Percentiles rank a stretch among this genome's conserved stretches.
Conservation (phyloP, 2,888 invertebrate species). For the Kuschelorhynchus macadamiae region DNA sequence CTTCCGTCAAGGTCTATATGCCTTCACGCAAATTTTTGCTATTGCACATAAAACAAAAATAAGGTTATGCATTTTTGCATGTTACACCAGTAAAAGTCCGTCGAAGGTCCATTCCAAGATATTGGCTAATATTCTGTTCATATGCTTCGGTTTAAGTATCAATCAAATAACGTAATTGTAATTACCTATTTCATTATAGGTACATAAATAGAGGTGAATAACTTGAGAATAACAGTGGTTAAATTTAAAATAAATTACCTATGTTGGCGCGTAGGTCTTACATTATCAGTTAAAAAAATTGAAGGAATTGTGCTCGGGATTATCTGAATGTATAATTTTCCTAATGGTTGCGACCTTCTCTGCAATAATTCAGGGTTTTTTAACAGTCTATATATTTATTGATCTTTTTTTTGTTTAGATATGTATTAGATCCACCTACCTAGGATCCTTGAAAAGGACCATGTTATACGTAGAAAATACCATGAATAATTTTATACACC, state of each 20-base stretch:
- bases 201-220: conserved; percentile 34
- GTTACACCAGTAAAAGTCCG: conserved; percentile 29
- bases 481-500: too few relatives aligned
- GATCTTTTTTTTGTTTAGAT: conserved; percentile 13
- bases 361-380: conserved; percentile 27
- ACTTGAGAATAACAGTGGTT: conserved; percentile 38
- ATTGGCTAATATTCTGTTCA: conserved; percentile 19
- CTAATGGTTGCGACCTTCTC: conserved; percentile 45
- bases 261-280: conserved; percentile 24
- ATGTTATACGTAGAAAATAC: too few relatives aligned
- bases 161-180: conserved; percentile 9
- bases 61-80: conserved; percentile 35
- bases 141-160: conserved; percentile 30
- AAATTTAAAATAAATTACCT: conserved; percentile 31
- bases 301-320: conserved; percentile 32
- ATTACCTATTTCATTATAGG: conserved; percentile 18
- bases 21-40: too few relatives aligned
- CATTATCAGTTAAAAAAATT: conserved; percentile 9
- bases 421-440: conserved; percentile 25
- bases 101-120: conserved; percentile 27
- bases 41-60: conserved; percentile 8
- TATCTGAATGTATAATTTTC: conserved; percentile 40
- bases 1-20: too few relatives aligned
- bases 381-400: conserved; percentile 26
- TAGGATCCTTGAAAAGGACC: conserved; percentile 24